A percentile compares a stretch with the other conserved stretches of the same genome.
Evolutionary conservation across 2,797 vertebrate genomes (phyloP).

Genomic region (Avahi laniger): DNA sequence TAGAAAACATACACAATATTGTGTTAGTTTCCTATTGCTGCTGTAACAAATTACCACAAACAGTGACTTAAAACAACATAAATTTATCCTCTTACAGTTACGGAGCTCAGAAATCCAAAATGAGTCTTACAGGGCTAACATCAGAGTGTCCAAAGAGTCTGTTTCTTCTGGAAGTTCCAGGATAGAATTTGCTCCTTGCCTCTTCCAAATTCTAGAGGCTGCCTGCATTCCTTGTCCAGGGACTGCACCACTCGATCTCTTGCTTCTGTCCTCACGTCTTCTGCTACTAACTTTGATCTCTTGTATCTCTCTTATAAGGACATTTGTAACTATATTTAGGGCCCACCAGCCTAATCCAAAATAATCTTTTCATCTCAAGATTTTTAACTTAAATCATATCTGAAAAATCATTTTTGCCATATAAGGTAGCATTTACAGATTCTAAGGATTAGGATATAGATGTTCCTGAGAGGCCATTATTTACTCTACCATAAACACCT

Average conservation of each 20-base stretch:
- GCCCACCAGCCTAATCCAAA: not conserved
- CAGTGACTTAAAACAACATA: not conserved
- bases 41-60: not conserved
- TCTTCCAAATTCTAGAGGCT: not conserved
- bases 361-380: not conserved
- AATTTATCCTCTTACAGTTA: not conserved
- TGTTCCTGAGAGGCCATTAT: not conserved
- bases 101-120: not conserved
- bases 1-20: not conserved
- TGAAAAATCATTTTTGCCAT: not conserved
- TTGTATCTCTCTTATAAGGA: not conserved
- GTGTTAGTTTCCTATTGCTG: not conserved
- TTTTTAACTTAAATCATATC: not conserved
- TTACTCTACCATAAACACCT: not conserved
- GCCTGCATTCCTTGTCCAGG: not conserved
- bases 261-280: not conserved
- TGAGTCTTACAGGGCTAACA: not conserved
- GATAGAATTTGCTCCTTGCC: not conserved
- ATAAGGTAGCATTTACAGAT: not conserved
- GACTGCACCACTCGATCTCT: accelerated
- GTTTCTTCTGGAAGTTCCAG: not conserved
- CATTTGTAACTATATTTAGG: not conserved
- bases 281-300: not conserved
- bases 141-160: not conserved
- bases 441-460: not conserved